phyloP scores from a whole-genome alignment of 2,113 vertebrate species.

The Pachyramphus minor region DNA sequence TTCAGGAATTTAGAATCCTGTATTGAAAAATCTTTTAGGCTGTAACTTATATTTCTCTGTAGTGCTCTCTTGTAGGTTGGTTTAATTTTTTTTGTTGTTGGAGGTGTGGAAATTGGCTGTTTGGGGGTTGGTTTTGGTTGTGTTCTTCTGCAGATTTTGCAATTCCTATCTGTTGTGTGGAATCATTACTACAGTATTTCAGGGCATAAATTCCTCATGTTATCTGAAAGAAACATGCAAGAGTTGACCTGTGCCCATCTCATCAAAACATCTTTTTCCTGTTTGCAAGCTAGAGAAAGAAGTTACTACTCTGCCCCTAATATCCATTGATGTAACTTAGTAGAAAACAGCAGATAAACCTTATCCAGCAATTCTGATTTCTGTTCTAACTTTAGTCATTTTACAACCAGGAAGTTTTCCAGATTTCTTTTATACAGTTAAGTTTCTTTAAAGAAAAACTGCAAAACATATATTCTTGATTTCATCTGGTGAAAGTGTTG shows the following conservation, averaged over 20 bases:
- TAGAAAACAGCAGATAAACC: background rate
- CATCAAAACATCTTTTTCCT: background rate
- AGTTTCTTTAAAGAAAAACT: background rate
- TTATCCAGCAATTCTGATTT: background rate
- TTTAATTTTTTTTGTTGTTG: background rate
- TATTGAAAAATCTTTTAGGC: background rate
- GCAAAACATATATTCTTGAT: background rate
- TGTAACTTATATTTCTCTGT: background rate
- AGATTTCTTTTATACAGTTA: background rate
- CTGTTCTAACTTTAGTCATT: background rate
- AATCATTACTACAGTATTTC: background rate
- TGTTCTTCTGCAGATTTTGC: background rate
- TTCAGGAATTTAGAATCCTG: background rate
- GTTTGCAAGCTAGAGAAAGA: background rate
- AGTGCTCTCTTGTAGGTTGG: background rate
- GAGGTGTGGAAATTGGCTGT: background rate
- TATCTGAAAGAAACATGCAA: background rate
- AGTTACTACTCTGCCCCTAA: background rate
- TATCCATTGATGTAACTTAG: background rate
- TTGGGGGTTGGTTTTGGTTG: background rate
- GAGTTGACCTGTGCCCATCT: background rate
- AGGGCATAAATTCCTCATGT: background rate
- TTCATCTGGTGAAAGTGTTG: background rate
- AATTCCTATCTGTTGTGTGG: background rate
- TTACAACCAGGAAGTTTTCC: background rate